Percentiles rank a stretch among this genome's conserved stretches.
phyloP scores from a whole-genome alignment of 1,140 invertebrate species.

The Leguminivora glycinivorella region DNA sequence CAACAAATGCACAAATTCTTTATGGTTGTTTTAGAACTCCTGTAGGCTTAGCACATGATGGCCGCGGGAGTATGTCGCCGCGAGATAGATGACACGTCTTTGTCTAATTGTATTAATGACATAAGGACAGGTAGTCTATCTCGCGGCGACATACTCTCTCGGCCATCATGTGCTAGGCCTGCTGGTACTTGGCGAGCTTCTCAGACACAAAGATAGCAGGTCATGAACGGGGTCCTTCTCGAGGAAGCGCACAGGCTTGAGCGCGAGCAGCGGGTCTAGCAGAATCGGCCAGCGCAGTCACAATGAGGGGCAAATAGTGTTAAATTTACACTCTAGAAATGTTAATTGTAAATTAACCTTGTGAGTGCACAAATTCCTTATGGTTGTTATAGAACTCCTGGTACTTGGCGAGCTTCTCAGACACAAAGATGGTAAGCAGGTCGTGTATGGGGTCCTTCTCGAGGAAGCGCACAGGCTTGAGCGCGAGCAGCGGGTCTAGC shows the following conservation, averaged over 20 bases:
- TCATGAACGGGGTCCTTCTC: conserved; percentile 98
- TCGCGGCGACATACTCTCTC: too few relatives aligned
- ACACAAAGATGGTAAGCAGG: conserved; percentile 96
- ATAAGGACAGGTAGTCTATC: too few relatives aligned
- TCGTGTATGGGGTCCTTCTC: conserved; percentile 98
- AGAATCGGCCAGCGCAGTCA: conserved; percentile 96
- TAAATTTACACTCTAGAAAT: background rate
- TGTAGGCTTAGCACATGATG: too few relatives aligned
- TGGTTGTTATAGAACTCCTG: conserved; percentile 95
- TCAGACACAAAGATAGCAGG: conserved; percentile 97
- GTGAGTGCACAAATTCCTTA: conserved; percentile 94
- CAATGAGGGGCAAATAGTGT: too few relatives aligned
- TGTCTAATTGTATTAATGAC: too few relatives aligned
- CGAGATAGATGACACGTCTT: too few relatives aligned
- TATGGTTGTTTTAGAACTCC: conserved; percentile 95
- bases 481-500: conserved; percentile 93
- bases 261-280: conserved; percentile 93
- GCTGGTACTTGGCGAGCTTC: conserved; percentile 93
- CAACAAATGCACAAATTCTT: conserved; percentile 96
- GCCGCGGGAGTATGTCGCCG: too few relatives aligned
- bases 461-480: conserved; percentile 97
- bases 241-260: conserved; percentile 97
- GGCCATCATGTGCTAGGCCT: too few relatives aligned
- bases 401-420: conserved; percentile 94
- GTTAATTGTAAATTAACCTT: conserved; percentile 81